phyloP scores from a whole-genome alignment of 2,113 vertebrate species.

The Xenotilapia caudafasciata region DNA sequence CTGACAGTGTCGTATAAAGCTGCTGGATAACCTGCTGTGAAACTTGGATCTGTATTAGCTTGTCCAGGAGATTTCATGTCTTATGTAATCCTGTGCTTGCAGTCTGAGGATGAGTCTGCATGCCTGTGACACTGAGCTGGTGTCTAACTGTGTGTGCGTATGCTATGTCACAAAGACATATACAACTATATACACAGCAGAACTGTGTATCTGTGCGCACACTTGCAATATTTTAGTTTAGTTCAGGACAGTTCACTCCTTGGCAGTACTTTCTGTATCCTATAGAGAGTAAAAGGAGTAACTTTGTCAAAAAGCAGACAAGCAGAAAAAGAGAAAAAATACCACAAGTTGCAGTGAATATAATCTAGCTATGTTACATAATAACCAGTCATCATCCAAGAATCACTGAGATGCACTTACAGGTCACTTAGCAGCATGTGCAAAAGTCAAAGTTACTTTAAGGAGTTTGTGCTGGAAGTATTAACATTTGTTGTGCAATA shows the following conservation, averaged over 20 bases:
- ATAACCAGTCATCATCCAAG: neutral
- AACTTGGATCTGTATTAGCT: slow-evolving; percentile 53
- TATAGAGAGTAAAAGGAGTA: neutral
- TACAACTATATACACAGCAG: neutral
- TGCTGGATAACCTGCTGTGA: slow-evolving; percentile 38
- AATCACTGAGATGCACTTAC: neutral
- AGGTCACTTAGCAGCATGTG: neutral
- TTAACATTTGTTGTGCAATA: neutral
- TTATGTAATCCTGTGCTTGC: slow-evolving; percentile 51
- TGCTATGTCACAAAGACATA: neutral
- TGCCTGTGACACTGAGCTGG: neutral
- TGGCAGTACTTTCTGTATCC: neutral
- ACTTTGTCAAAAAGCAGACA: neutral
- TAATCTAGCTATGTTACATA: neutral
- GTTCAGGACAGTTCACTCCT: neutral
- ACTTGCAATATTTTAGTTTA: neutral
- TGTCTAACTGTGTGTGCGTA: neutral
- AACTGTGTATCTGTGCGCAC: neutral
- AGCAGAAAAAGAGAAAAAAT: neutral
- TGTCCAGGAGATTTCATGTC: slow-evolving; percentile 42
- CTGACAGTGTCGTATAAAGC: slow-evolving; percentile 34
- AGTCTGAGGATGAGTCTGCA: slow-evolving; percentile 45
- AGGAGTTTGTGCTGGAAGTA: neutral
- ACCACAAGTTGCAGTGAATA: neutral
- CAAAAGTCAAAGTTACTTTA: neutral